Base-by-base conservation (phyloP, 1,140 invertebrate genomes). In the Agrilus planipennis region DNA sequence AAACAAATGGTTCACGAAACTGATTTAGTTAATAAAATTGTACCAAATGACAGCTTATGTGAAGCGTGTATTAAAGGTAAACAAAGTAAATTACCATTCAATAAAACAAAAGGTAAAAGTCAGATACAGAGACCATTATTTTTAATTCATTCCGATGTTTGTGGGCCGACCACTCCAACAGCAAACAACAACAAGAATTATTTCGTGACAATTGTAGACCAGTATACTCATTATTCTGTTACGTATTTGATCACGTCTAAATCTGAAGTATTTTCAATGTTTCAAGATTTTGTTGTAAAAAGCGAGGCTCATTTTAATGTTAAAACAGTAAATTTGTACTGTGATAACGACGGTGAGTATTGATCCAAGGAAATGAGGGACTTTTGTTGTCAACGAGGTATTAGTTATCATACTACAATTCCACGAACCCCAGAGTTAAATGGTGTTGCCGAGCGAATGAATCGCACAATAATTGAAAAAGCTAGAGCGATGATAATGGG, bases 391-490 rank as follows among this genome's bases (percentile, higher is more conserved):
- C 5, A 43, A 22, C 42, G 44, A 28, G 54, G 53, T 25, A 54
- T 54, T 5, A 22, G 18, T 16, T 16, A 31, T n/a, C 15, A 46
- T 34, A 42, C 47, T 32, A 55, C 49, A 12, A 38, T 51, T 5
- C 21, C 47, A 12, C 55, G 63, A 23, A 52, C 55, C 17, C 60
- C 65, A 21, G 41, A 61, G 38, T 53, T 58, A 39, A 69, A 70
- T 52, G 64, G 63, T 9, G 46, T 54, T n/a, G 52, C 55, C 11
- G 67, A 68, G 47, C 32, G 61, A 28, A 47, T 51, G 17, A 67
- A 41, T 34, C 19, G 39, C 9, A 41, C 29, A 28, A 11, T 41
- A 21, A n/a, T 41, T 3, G 39, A 41, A 2, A 41, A 41, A 34
- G 28, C 39, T 4, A 3, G 39, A 15, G 34, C 39, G 2, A 41